These are phyloP conservation scores for Halocynthia roretzi DNA, from an alignment of 23 tunicate genomes.

Conservation along the genomic window DNA sequence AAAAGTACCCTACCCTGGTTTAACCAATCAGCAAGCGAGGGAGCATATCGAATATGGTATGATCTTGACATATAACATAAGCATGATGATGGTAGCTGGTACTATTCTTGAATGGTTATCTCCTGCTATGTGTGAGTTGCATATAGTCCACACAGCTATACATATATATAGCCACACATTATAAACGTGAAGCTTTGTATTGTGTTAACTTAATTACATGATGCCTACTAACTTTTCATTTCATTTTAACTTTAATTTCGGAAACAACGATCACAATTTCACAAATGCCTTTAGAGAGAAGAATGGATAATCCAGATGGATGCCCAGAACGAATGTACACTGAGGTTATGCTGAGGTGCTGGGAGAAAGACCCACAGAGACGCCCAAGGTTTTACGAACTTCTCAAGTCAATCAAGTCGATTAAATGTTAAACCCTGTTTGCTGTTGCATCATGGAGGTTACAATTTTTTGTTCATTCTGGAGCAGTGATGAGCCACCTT, in stretches of 20 bases:
- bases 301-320: conserved; percentile 46
- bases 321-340: conserved; percentile 58
- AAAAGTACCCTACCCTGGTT: conserved; percentile 50
- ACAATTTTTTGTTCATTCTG: no score
- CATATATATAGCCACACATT: neutral
- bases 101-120: neutral
- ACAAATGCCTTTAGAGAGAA: conserved; percentile 23
- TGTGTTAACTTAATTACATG: neutral
- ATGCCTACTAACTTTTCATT: no score
- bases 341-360: conserved; percentile 52
- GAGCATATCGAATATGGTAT: conserved; percentile 39
- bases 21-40: conserved; percentile 65
- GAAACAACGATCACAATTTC: neutral
- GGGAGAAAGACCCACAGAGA: conserved; percentile 36
- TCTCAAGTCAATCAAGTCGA: conserved; percentile 26
- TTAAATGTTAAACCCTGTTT: neutral
- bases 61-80: neutral
- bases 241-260: no score
- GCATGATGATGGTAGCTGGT: no score
- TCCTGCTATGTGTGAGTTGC: neutral
- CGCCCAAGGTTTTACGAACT: conserved; percentile 38
- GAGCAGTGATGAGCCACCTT: no score
- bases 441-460: no score
- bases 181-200: neutral
- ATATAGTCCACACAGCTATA: no score